Base-by-base conservation (phyloP, 2,888 invertebrate genomes). In the Apodemia duryi region DNA sequence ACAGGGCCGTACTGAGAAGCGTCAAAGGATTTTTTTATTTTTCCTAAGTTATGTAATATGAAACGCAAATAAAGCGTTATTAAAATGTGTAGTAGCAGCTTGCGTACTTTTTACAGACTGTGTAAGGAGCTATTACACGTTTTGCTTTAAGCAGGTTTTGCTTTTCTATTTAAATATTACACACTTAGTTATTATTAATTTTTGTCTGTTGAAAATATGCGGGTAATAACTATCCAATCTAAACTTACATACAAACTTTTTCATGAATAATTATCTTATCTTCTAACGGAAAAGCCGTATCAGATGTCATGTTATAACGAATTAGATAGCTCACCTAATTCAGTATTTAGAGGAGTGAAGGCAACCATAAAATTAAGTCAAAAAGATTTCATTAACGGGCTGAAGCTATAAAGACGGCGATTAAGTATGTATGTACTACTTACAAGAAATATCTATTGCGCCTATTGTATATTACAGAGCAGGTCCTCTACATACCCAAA, bases 1-100 rank as follows among this genome's bases (percentile, higher is more conserved):
- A 69, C 91, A 88, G 91, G 87, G 84, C 63, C 80, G 90, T 72
- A 85, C 77, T 88, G 75, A 73, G 69, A 68, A 74, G 70, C 68
- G 68, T 71, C 73, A 68, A 75, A 76, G 73, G 68, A 69, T 67
- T 13, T 13, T 68, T 63, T 70, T 69, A 67, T 67, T 68, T 65
- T 70, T 66, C 66, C 65, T 61, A 68, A 69, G 66, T 69, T 70
- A 70, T 65, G 66, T 68, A 72, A 68, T 69, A 66, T 69, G 67
- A 66, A 71, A 71, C 67, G 67, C 68, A 68, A 70, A 66, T 68
- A 67, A 67, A 68, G 64, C 68, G 65, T 64, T 64, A 65, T 69
- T 66, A 64, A 69, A 65, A 64, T 62, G 64, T 62, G 57, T 67
- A 62, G 52, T 62, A 65, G 57, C 29, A n/a, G 63, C 51, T 38